phyloP scores from a whole-genome alignment of 2,888 invertebrate species.

The Perizoma flavofasciatum region DNA sequence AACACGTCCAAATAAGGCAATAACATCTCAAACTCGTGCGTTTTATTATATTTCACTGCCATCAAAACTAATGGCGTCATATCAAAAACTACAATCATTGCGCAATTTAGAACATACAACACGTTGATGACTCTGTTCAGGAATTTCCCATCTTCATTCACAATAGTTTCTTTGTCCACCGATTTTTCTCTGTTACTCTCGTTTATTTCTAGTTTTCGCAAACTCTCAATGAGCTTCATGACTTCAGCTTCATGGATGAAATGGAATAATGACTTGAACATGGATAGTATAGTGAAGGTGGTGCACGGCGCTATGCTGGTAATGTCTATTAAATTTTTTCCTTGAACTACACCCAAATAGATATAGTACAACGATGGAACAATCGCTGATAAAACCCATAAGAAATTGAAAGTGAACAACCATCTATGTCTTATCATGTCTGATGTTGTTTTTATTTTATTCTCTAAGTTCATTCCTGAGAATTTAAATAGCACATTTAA shows the following conservation, averaged over 20 bases:
- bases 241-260: conserved; percentile 36
- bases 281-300: conserved; percentile 40
- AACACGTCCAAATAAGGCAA: conserved; percentile 55
- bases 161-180: conserved; percentile 37
- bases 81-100: conserved; percentile 50
- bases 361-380: conserved; percentile 40
- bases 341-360: conserved; percentile 36
- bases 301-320: conserved; percentile 50
- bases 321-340: conserved; percentile 46
- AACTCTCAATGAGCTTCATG: conserved; percentile 34
- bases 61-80: conserved; percentile 49
- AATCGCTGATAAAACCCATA: conserved; percentile 42
- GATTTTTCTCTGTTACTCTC: conserved; percentile 30
- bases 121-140: conserved; percentile 45
- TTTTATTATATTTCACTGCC: conserved; percentile 46
- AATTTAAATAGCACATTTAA: conserved; percentile 40
- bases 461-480: conserved; percentile 44
- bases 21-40: conserved; percentile 46
- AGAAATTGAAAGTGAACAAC: conserved; percentile 43
- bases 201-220: conserved; percentile 43
- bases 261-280: conserved; percentile 44
- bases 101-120: conserved; percentile 43
- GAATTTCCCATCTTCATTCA: conserved; percentile 41
- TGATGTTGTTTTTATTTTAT: conserved; percentile 28
- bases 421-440: conserved; percentile 41